phyloP scores from a whole-genome alignment of 2,797 vertebrate species.

The Bradypus variegatus region DNA sequence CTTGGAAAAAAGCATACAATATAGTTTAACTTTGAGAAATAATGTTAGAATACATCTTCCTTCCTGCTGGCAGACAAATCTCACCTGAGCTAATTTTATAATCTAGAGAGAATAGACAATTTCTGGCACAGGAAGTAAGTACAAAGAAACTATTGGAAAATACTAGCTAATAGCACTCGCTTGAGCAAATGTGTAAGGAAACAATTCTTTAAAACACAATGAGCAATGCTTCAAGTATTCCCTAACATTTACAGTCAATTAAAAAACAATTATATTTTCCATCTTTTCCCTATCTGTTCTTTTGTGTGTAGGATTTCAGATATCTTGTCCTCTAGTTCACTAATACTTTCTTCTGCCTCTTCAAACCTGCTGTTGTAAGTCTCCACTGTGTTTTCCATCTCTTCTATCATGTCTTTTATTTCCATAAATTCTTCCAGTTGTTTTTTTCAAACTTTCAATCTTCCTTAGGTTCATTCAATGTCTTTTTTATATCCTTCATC shows the following conservation, averaged over 20 bases:
- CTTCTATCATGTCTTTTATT: too few relatives aligned
- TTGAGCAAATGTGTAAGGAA: neutral
- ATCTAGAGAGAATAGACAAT: neutral
- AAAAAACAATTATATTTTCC: neutral
- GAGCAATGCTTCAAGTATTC: neutral
- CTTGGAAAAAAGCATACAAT: neutral
- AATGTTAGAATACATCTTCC: neutral
- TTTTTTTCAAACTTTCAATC: too few relatives aligned
- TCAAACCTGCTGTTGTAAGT: too few relatives aligned
- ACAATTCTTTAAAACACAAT: neutral
- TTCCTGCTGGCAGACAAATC: neutral
- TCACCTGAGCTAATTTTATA: neutral
- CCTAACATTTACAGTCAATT: neutral
- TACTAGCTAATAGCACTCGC: neutral
- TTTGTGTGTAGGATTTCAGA: too few relatives aligned
- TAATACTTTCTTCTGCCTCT: too few relatives aligned
- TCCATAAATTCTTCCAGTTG: too few relatives aligned
- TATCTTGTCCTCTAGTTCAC: too few relatives aligned
- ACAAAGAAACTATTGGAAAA: neutral
- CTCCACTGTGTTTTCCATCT: too few relatives aligned
- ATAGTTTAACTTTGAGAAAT: neutral
- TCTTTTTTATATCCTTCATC: too few relatives aligned
- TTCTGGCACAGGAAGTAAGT: neutral
- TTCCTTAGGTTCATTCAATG: too few relatives aligned
- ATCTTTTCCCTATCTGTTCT: too few relatives aligned